Percentiles rank a stretch among this genome's conserved stretches.
Evolutionary conservation across 2,888 invertebrate genomes (phyloP).

Genomic region (Spilarctia lutea): DNA sequence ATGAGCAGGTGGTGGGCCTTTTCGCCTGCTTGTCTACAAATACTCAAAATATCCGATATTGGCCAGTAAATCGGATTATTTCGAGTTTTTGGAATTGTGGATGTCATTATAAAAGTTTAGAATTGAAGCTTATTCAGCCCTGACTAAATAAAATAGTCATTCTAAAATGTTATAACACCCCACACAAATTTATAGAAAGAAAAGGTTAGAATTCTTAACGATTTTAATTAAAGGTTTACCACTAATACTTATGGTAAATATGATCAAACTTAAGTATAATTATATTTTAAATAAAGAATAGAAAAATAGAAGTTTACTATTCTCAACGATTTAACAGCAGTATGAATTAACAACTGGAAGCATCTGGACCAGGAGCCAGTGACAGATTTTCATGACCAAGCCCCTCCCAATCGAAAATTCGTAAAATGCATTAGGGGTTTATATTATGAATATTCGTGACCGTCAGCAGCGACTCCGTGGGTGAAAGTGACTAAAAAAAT

Average conservation of each 20-base stretch:
- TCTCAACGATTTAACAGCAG: not conserved
- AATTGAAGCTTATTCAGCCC: not conserved
- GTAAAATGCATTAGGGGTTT: too few species aligned
- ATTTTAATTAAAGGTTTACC: not conserved
- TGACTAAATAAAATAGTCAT: not conserved
- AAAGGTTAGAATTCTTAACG: not conserved
- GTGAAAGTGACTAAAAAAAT: too few species aligned
- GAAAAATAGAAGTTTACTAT: too few species aligned
- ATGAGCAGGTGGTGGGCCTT: not conserved
- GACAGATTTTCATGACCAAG: too few species aligned
- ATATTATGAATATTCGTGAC: too few species aligned
- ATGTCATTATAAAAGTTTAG: not conserved
- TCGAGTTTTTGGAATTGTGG: not conserved
- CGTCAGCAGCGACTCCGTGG: too few species aligned
- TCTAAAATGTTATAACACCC: not conserved
- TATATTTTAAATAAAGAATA: too few species aligned
- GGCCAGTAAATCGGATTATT: not conserved
- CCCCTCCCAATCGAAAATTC: too few species aligned
- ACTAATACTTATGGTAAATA: not conserved
- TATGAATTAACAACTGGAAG: not conserved
- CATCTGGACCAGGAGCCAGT: too few species aligned
- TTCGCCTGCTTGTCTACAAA: not conserved
- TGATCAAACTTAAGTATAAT: too few species aligned
- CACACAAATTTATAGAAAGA: too few species aligned
- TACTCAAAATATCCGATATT: not conserved